Evolutionary conservation across 2,797 vertebrate genomes (phyloP).

Genomic region (Australoheros facetus): DNA sequence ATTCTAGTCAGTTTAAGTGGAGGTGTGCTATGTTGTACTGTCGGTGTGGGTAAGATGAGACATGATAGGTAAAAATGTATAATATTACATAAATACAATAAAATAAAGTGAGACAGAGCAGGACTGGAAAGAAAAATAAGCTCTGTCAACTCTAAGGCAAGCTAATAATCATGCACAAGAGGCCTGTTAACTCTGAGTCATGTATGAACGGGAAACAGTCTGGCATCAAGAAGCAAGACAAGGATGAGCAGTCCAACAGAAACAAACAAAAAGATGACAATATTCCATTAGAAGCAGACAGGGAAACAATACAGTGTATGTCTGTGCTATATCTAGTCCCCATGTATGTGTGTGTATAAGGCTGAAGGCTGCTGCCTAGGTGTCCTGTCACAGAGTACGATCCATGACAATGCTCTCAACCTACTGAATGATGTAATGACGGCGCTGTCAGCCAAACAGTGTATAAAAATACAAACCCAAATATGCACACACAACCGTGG

Average conservation of each 20-base stretch:
- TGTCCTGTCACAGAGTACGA: constrained; percentile 11
- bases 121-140: constrained; percentile 17
- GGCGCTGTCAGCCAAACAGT: constrained; percentile 16
- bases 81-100: not conserved
- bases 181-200: constrained; percentile 28
- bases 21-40: not conserved
- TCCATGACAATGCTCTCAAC: constrained; percentile 12
- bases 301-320: not conserved
- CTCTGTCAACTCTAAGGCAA: not conserved
- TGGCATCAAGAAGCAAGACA: constrained; percentile 9
- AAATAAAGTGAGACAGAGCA: not conserved
- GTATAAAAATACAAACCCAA: constrained; percentile 32
- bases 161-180: constrained; percentile 4
- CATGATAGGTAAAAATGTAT: constrained; percentile 6
- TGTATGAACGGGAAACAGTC: not conserved
- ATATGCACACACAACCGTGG: not conserved
- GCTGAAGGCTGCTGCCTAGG: not conserved
- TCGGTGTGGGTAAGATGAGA: not conserved
- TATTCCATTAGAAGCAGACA: constrained; percentile 18
- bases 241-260: constrained; percentile 26
- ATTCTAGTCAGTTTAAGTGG: not conserved
- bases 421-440: constrained; percentile 17
- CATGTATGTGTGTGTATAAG: not conserved
- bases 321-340: constrained; percentile 18
- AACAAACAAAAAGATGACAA: constrained; percentile 27